Conservation (phyloP, 2,113 vertebrate species). For the Strix uralensis region DNA sequence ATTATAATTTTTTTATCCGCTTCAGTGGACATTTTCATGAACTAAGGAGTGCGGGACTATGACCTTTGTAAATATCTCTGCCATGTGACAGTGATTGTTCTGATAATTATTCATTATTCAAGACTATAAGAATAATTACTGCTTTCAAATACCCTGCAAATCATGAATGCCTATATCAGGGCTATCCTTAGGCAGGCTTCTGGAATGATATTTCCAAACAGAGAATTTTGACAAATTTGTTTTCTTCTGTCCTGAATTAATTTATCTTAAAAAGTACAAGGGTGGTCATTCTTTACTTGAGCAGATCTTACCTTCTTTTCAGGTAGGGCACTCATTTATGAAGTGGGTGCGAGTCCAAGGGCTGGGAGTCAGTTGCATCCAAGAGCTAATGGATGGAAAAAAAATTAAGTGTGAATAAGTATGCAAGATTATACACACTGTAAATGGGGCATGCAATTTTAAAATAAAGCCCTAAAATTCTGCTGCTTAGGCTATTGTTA, state of each 20-base stretch:
- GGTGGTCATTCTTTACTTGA: neutral
- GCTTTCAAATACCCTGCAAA: neutral
- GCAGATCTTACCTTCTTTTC: constrained; percentile 7
- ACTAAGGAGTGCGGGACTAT: neutral
- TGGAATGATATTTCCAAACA: neutral
- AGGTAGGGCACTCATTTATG: neutral
- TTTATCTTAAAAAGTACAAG: neutral
- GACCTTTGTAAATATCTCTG: constrained; percentile 20
- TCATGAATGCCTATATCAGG: neutral
- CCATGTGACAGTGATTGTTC: constrained; percentile 13
- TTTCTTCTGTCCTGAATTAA: neutral
- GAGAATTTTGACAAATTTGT: neutral
- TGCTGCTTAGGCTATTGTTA: constrained; percentile 56
- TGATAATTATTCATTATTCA: constrained; percentile 19
- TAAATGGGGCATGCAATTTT: constrained; percentile 51
- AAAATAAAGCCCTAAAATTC: constrained; percentile 67
- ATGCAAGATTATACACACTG: constrained; percentile 35
- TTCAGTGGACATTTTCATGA: neutral
- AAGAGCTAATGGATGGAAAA: constrained; percentile 16
- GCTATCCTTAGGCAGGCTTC: neutral
- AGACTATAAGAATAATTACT: neutral
- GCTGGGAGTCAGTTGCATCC: neutral
- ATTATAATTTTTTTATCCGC: neutral
- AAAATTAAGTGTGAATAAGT: constrained; percentile 29
- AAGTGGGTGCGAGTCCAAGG: neutral